Evolutionary conservation across 2,888 invertebrate genomes (phyloP).

Genomic region (Resseliella maxima): DNA sequence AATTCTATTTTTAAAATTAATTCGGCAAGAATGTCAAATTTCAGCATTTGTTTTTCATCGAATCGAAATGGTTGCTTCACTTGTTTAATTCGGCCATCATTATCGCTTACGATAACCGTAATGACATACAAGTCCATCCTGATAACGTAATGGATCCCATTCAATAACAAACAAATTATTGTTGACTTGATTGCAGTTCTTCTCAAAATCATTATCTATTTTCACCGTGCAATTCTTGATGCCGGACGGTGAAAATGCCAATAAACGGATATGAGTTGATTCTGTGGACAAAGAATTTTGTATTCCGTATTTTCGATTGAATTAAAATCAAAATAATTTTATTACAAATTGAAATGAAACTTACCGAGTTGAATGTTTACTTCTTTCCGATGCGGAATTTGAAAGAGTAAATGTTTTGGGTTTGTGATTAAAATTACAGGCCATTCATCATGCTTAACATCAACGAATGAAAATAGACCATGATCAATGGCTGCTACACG

Average conservation of each 20-base stretch:
- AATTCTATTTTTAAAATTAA: conserved; percentile 83
- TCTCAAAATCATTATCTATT: conserved; percentile 76
- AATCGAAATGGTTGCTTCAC: conserved; percentile 80
- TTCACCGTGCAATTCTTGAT: conserved; percentile 75
- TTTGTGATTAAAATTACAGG: conserved; percentile 87
- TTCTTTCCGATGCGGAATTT: conserved; percentile 80
- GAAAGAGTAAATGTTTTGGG: conserved; percentile 84
- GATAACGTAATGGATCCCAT: conserved; percentile 79
- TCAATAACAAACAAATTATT: conserved; percentile 78
- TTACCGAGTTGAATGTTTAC: conserved; percentile 58
- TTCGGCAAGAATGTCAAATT: conserved; percentile 76
- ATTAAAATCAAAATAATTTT: too few relatives aligned
- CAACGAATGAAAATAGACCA: conserved; percentile 86
- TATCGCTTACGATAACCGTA: conserved; percentile 73
- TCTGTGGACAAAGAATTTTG: conserved; percentile 62
- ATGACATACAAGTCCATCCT: conserved; percentile 77
- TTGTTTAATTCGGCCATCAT: conserved; percentile 70
- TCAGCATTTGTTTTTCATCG: conserved; percentile 74
- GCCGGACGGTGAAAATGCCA: conserved; percentile 78
- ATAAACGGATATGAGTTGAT: conserved; percentile 84
- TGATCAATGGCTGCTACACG: conserved; percentile 89
- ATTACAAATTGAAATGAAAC: neutral
- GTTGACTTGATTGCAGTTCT: conserved; percentile 71
- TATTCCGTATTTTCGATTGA: neutral
- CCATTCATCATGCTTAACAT: conserved; percentile 81